A percentile compares a stretch with the other conserved stretches of the same genome.
Conservation (phyloP, 1,140 invertebrate genomes). For the Pollicipes pollicipes region DNA sequence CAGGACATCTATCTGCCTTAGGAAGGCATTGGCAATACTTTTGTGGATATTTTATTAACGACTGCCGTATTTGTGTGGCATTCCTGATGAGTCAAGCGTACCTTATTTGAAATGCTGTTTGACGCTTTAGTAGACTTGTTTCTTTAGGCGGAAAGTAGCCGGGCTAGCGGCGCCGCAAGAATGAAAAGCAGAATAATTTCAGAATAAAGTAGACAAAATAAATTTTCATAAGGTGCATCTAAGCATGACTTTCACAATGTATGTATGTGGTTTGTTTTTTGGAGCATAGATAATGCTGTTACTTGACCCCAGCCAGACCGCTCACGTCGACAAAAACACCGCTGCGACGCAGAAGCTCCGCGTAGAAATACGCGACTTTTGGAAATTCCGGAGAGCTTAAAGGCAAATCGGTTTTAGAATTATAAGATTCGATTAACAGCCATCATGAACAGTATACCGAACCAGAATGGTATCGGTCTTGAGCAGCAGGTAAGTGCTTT, state of each 20-base stretch:
- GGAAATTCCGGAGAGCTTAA: background rate
- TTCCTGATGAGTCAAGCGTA: too few species aligned
- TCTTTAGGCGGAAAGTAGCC: background rate
- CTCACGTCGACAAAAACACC: conserved; percentile 1
- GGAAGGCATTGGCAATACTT: too few species aligned
- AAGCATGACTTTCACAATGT: background rate
- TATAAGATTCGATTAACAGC: background rate
- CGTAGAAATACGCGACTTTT: background rate
- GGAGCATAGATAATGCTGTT: too few species aligned
- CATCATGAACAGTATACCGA: background rate
- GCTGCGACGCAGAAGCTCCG: background rate
- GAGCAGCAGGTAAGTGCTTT: background rate
- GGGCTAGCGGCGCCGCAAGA: background rate
- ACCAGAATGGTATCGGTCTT: background rate
- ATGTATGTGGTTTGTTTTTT: background rate
- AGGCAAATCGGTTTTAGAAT: background rate
- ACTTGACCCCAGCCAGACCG: background rate
- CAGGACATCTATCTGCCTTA: too few species aligned
- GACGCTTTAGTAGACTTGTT: too few species aligned
- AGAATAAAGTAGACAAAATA: background rate
- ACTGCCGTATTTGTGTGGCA: too few species aligned
- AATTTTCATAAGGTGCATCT: background rate
- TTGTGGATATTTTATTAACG: too few species aligned
- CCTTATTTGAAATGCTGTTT: too few species aligned
- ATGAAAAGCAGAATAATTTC: background rate